These are phyloP conservation scores for Cylas formicarius DNA, from an alignment of 1,140 invertebrate species.

Conservation along the genomic window DNA sequence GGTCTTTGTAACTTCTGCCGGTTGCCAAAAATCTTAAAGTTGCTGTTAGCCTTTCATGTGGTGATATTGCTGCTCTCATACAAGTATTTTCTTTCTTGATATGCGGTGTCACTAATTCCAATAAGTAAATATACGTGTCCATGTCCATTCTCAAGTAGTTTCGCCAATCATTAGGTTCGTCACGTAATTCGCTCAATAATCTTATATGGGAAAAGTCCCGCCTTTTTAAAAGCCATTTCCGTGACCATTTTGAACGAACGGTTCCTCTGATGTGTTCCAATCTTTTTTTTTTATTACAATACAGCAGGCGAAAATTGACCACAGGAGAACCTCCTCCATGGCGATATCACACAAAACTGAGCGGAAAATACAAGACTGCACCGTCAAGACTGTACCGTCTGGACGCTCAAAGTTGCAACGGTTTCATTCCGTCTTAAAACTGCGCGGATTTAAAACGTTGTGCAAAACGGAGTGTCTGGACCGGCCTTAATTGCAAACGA, in stretches of 20 bases:
- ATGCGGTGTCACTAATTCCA: constrained; percentile 1
- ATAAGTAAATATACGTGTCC: constrained; percentile 4
- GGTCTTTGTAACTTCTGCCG: constrained; percentile 7
- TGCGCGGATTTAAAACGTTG: too few relatives aligned
- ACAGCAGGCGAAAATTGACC: constrained; percentile 1
- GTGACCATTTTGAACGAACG: too few relatives aligned
- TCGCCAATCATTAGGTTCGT: constrained; percentile 10
- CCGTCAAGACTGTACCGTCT: too few relatives aligned
- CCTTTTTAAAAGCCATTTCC: constrained; percentile 4
- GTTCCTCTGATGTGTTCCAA: not conserved
- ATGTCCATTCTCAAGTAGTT: constrained; percentile 9
- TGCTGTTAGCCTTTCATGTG: constrained; percentile 3
- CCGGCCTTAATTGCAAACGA: too few relatives aligned
- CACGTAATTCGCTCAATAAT: too few relatives aligned
- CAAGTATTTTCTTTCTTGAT: constrained; percentile 3
- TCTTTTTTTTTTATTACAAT: constrained; percentile 2
- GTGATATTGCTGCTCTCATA: constrained; percentile 3
- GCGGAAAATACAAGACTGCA: too few relatives aligned
- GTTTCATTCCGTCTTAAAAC: too few relatives aligned
- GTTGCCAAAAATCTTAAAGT: constrained; percentile 9
- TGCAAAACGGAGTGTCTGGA: too few relatives aligned
- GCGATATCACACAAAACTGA: too few relatives aligned
- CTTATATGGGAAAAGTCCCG: constrained; percentile 5
- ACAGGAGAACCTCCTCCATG: constrained; percentile 3
- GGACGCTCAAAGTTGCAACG: too few relatives aligned